Conservation (phyloP, 2,888 invertebrate genomes). For the Microchrysa polita region DNA sequence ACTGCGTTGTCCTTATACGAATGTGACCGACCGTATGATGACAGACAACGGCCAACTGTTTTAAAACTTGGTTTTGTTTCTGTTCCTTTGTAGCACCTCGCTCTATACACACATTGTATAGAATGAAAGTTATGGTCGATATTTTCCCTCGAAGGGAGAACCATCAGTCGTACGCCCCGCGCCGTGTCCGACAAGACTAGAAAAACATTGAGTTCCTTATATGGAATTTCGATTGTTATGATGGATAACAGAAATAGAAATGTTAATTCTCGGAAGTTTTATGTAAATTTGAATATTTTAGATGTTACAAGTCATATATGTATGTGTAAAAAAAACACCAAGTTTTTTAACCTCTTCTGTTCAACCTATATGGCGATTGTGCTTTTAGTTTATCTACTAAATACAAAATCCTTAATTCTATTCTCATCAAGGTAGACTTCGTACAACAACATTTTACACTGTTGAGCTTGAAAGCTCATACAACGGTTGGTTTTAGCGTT, state of each 20-base stretch:
- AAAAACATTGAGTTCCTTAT: neutral
- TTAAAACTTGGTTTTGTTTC: slow-evolving; percentile 25
- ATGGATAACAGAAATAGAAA: slow-evolving; percentile 8
- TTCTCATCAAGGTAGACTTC: too few relatives aligned
- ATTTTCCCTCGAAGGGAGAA: slow-evolving; percentile 25
- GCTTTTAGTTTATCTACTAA: too few relatives aligned
- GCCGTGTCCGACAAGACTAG: neutral
- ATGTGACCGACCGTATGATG: slow-evolving; percentile 3
- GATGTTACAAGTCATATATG: too few relatives aligned
- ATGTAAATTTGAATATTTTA: slow-evolving; percentile 10
- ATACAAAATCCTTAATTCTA: too few relatives aligned
- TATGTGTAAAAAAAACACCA: too few relatives aligned
- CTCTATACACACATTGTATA: too few relatives aligned
- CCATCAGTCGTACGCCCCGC: too few relatives aligned
- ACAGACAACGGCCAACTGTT: slow-evolving; percentile 35
- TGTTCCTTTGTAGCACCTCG: slow-evolving; percentile 1
- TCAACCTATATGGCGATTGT: too few relatives aligned
- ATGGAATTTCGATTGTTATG: slow-evolving; percentile 14
- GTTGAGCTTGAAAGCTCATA: too few relatives aligned
- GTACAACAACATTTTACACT: too few relatives aligned
- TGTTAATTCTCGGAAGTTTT: slow-evolving; percentile 6
- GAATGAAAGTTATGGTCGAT: slow-evolving; percentile 20
- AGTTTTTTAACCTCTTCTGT: too few relatives aligned
- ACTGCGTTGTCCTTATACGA: slow-evolving; percentile 2
- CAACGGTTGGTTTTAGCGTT: too few relatives aligned